Base-by-base conservation (phyloP, 2,888 invertebrate species). In the Andrena chrysosceles region DNA sequence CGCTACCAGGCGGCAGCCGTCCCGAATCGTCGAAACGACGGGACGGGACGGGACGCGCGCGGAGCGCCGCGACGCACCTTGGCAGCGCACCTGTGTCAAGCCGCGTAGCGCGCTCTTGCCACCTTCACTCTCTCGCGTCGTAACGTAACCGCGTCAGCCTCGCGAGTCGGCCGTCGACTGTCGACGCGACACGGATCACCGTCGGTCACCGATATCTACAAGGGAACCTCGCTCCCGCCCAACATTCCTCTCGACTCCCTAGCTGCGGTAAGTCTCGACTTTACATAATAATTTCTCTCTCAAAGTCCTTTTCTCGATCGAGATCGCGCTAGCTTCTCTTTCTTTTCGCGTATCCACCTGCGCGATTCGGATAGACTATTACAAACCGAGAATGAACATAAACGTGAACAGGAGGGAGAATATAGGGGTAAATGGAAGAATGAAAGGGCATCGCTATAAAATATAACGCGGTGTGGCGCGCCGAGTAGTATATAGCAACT, bases 1-100 rank as follows among this genome's bases (percentile, higher is more conserved):
- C 87, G 90, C 91, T 90, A 92, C 92, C 87, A 93, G 93, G 89
- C 91, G 92, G 92, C 93, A 90, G 88, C 85, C 83, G 82, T 59
- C 69, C 68, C 77, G 89, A 84, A 79, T 84, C 82, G 77, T 72
- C 79, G 26, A 8, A 20, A 10, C 23, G 20, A 56, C 23, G 56
- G 23, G 56, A 56, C 20, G 20, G 23, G 80, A 54, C 78, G 73
- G 76, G 89, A 86, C 88, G 89, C 89, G 90, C 56, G 23, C 23
- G 20, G 23, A 2, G 54, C 54, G 54, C 23, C 23, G 23, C 56
- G 81, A 54, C 78, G 73, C 81, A 89, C 87, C 88, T 89, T 89
- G 90, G 87, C 88, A 87, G 86, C 89, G 87, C 91, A 91, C 91
- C 92, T 92, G 92, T 92, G 92, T 92, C 92, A 92, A 92, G 92